A percentile compares a stretch with the other conserved stretches of the same genome.
Evolutionary conservation across 1,140 invertebrate genomes (phyloP).

Genomic region (Hylyphantes graminicola): DNA sequence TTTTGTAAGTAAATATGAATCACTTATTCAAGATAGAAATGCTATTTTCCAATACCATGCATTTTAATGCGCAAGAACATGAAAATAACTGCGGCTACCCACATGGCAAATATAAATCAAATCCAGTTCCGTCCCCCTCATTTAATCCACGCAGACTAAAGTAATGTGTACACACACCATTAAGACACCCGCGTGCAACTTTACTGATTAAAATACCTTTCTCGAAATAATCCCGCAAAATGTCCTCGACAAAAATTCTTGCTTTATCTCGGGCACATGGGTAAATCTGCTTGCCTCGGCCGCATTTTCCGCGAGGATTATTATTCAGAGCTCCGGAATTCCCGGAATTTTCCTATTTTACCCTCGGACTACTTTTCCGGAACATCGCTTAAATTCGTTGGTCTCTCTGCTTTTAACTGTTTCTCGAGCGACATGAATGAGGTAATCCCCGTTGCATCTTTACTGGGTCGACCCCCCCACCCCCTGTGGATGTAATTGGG

Average conservation of each 20-base stretch:
- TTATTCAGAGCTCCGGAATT: constrained; percentile 52
- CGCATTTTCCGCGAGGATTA: constrained; percentile 54
- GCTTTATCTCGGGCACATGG: constrained; percentile 32
- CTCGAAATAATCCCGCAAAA: constrained; percentile 51
- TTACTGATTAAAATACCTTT: constrained; percentile 59
- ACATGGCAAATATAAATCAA: constrained; percentile 9
- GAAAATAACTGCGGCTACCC: not conserved
- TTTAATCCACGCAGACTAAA: constrained; percentile 48
- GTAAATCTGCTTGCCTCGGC: constrained; percentile 46
- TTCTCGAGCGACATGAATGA: constrained; percentile 29
- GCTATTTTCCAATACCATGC: no score
- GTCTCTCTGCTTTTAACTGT: constrained; percentile 42
- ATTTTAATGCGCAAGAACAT: no score
- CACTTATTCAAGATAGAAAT: no score
- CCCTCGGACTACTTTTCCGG: constrained; percentile 46
- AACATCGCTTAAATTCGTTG: constrained; percentile 46
- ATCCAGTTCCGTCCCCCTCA: not conserved
- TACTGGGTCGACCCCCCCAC: not conserved
- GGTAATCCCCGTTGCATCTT: constrained; percentile 18
- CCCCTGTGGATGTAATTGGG: not conserved
- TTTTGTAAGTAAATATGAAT: no score
- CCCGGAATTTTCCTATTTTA: constrained; percentile 53
- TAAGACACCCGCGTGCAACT: constrained; percentile 51
- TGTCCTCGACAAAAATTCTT: constrained; percentile 50
- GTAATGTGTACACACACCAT: constrained; percentile 52